Evolutionary conservation across 2,888 invertebrate species (phyloP).

Genomic region (Deilephila elpenor): DNA sequence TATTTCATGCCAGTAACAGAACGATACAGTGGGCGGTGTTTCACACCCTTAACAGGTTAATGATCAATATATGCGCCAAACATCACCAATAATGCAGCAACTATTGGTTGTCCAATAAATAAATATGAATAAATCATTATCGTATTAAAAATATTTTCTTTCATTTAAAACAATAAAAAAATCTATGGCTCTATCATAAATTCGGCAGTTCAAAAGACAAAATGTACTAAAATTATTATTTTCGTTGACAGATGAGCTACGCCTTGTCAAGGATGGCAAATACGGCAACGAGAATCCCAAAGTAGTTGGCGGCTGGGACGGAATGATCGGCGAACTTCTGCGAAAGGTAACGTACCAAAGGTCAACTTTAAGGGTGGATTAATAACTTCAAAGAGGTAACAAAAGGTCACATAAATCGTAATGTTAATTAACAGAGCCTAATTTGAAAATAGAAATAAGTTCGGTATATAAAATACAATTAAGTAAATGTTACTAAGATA

Average conservation of each 20-base stretch:
- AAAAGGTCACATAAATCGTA: conserved; percentile 8
- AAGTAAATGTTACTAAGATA: not conserved
- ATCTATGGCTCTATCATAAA: too few species aligned
- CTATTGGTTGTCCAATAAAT: too few species aligned
- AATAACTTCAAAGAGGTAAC: conserved; percentile 23
- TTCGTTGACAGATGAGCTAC: conserved; percentile 89
- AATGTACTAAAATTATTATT: conserved; percentile 26
- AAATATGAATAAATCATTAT: too few species aligned
- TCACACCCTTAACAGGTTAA: too few species aligned
- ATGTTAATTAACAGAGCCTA: not conserved
- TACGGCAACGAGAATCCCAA: conserved; percentile 93
- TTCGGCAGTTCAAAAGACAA: not conserved
- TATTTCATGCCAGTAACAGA: too few species aligned
- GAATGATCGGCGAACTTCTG: conserved; percentile 95
- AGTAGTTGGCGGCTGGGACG: conserved; percentile 94
- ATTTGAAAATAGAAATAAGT: not conserved
- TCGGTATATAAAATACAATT: too few species aligned
- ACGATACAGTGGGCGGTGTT: too few species aligned
- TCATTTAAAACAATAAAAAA: too few species aligned
- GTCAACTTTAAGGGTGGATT: conserved; percentile 22
- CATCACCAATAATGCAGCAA: too few species aligned
- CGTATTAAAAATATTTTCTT: too few species aligned
- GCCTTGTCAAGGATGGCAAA: conserved; percentile 93
- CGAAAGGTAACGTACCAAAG: conserved; percentile 85
- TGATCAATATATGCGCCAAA: too few species aligned